Evolutionary conservation across 1,140 invertebrate genomes (phyloP), one percentile per base, ranked within the genome.

Genomic region (Paracyclopina nana): DNA sequence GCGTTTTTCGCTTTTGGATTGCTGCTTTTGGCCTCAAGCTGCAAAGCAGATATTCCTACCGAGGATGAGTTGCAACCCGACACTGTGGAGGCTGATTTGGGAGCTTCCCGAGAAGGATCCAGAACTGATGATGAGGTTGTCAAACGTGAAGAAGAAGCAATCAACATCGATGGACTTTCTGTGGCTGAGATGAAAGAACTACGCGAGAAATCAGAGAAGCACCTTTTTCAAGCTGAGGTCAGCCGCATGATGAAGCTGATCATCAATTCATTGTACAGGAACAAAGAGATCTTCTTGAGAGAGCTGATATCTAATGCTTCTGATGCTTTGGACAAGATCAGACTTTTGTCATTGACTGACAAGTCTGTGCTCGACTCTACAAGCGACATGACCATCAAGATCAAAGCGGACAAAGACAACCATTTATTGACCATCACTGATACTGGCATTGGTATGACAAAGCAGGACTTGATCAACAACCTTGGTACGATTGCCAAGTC

Each of bases 171-270:
- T 71, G 88, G 82, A 3, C 67, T 98, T 46, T 96, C 82, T 69
- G 84, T 88, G 0, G 82, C 88, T 27, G 86, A 95, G 66, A 71
- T 95, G 58, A 87, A 87, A 57, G 83, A 96, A 68, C 61, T 97
- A 6, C 68, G 82, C 42, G 86, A 91, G 18, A 82, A 81, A 62
- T 76, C 90, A 0, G 85, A 96, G 60, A 96, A 91, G 64, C 86
- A 81, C 64, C 75, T 75, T 20, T 98, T 96, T 70, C 87, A 92
- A 54, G 86, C 88, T 1, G 88, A 95, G 68, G 90, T 96, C 8
- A 92, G 94, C 69, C 80, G 92, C 26, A 95, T 97, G 88, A 97
- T 97, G 92, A 97, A 97, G 68, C 73, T 97, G 16, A 97, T 97
- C 62, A 97, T 97, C 60, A 97, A 97, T 68, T 97, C 91, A 0